phyloP scores from a whole-genome alignment of 2,888 invertebrate genomes.

The Mythimna lalbum region DNA sequence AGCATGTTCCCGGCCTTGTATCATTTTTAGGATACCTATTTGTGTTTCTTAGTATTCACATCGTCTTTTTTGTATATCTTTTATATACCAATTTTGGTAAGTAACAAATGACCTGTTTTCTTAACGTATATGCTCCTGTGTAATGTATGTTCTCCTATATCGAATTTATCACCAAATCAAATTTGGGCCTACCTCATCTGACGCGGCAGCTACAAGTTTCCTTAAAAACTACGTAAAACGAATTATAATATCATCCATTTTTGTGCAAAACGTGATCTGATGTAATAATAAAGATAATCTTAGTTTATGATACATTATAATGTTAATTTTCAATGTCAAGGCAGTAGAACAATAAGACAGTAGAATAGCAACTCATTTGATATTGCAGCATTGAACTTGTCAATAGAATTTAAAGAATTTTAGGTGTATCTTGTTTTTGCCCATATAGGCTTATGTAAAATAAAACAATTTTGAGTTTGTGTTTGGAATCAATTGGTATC shows the following conservation, averaged over 20 bases:
- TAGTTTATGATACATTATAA: constrained; percentile 67
- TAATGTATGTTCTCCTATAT: not conserved
- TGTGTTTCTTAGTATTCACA: not conserved
- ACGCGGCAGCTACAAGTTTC: constrained; percentile 32
- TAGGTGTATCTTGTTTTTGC: not conserved
- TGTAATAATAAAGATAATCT: constrained; percentile 76
- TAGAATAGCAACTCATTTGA: constrained; percentile 27
- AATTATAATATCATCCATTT: constrained; percentile 65
- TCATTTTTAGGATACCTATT: not conserved
- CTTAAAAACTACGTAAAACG: constrained; percentile 50
- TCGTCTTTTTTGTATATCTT: not conserved
- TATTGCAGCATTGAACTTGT: constrained; percentile 49
- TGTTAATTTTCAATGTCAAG: constrained; percentile 75
- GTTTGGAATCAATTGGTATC: not conserved
- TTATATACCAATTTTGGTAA: too few relatives aligned
- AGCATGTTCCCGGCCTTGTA: not conserved
- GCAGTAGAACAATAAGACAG: constrained; percentile 49
- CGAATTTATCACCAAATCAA: constrained; percentile 8
- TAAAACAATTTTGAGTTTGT: too few relatives aligned
- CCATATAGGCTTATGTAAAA: too few relatives aligned
- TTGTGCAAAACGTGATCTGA: constrained; percentile 74
- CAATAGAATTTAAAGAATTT: not conserved
- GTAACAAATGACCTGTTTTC: not conserved
- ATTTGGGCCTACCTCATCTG: constrained; percentile 20
- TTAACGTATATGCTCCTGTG: too few relatives aligned